Conservation (phyloP, 2,888 invertebrate species). For the Galerucella pusilla region DNA sequence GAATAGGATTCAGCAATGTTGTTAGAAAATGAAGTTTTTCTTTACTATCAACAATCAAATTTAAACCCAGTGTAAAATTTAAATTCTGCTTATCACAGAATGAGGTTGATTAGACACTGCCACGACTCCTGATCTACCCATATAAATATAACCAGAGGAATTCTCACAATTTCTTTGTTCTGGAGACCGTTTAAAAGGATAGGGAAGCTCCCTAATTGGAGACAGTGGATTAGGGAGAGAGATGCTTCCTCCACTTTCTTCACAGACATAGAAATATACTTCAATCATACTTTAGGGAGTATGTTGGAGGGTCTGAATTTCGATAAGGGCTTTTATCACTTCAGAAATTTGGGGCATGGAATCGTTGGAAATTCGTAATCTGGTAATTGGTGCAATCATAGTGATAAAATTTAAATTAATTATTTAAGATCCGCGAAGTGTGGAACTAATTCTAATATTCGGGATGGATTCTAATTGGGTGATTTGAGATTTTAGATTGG, state of each 20-base stretch:
- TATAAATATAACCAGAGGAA: not conserved
- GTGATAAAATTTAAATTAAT: slow-evolving; percentile 8
- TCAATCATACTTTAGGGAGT: slow-evolving; percentile 30
- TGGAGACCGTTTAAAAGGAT: not conserved
- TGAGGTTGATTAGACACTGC: slow-evolving; percentile 11
- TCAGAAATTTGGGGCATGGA: slow-evolving; percentile 13
- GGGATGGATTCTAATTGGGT: not conserved
- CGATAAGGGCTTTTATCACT: slow-evolving; percentile 35
- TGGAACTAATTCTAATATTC: not conserved
- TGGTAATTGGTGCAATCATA: slow-evolving; percentile 2
- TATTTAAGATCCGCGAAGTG: not conserved
- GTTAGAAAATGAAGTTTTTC: no score
- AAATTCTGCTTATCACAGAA: no score
- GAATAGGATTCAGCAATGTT: not conserved
- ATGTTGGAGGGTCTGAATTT: slow-evolving; percentile 21
- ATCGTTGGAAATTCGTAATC: slow-evolving; percentile 17
- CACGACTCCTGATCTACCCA: not conserved
- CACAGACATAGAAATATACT: slow-evolving; percentile 28
- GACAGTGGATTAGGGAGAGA: slow-evolving; percentile 8
- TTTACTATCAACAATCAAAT: not conserved
- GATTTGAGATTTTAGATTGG: not conserved
- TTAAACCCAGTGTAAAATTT: no score
- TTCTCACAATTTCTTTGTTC: slow-evolving; percentile 7
- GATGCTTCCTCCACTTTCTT: slow-evolving; percentile 6
- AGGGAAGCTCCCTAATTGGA: slow-evolving; percentile 18